Conservation (phyloP, 2,113 vertebrate species). For the Pitta sordida region DNA sequence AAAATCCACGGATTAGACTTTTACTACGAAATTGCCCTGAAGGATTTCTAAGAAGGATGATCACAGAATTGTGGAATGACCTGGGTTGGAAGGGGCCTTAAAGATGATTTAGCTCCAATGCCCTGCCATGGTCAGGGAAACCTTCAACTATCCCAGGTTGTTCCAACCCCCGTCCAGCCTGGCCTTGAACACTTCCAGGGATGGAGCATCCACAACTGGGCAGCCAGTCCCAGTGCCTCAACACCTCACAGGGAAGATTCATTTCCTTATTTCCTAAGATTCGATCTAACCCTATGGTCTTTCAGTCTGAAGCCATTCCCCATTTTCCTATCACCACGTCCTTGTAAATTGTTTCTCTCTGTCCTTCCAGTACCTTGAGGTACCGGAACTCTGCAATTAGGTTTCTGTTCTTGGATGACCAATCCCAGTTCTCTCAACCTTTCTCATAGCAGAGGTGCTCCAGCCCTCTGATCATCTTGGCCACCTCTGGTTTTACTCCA, state of each 20-base stretch:
- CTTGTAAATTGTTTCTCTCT: background rate
- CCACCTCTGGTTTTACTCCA: accelerated
- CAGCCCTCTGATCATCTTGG: background rate
- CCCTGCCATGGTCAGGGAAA: background rate
- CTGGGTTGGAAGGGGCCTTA: background rate
- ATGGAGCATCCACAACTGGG: background rate
- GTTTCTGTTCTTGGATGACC: background rate
- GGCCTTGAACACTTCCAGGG: background rate
- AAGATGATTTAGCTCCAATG: accelerated
- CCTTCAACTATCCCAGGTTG: accelerated
- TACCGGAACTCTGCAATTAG: accelerated
- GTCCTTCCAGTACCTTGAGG: background rate
- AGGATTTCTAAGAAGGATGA: background rate
- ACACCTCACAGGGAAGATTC: background rate
- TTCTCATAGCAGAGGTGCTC: background rate
- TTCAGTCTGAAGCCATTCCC: background rate
- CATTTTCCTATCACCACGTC: background rate
- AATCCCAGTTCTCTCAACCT: accelerated
- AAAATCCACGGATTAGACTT: background rate
- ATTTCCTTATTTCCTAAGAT: background rate
- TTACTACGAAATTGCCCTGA: background rate
- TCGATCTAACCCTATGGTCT: accelerated
- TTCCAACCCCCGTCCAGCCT: accelerated
- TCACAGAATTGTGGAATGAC: background rate
- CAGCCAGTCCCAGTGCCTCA: accelerated